Percentiles rank a stretch among this genome's conserved stretches.
Conservation (phyloP, 2,113 vertebrate genomes). For the Pangasianodon gigas region DNA sequence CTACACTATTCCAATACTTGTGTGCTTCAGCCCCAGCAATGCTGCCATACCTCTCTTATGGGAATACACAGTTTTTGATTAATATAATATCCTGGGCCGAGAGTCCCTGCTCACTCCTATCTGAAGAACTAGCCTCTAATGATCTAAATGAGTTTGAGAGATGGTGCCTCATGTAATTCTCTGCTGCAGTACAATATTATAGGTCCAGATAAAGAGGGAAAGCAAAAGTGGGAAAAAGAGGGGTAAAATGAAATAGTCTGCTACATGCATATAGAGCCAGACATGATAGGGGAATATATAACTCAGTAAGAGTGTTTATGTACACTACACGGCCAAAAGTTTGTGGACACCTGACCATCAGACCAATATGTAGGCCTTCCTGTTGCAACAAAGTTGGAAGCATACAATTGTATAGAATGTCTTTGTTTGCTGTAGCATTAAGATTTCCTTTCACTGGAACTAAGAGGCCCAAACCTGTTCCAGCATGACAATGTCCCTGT, state of each 20-base stretch:
- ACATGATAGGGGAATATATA: background rate
- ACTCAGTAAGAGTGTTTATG: background rate
- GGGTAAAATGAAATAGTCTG: background rate
- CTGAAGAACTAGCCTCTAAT: conserved; percentile 41
- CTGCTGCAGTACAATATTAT: conserved; percentile 1
- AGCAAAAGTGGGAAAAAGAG: background rate
- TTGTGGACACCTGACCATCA: background rate
- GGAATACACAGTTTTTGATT: conserved; percentile 52
- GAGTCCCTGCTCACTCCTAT: conserved; percentile 35
- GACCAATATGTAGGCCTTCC: background rate
- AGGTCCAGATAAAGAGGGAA: conserved; percentile 12
- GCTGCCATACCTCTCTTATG: conserved; percentile 39
- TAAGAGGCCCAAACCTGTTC: background rate
- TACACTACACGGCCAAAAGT: background rate
- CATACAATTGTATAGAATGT: background rate
- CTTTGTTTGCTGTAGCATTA: background rate
- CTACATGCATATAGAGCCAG: background rate
- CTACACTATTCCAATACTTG: conserved; percentile 39
- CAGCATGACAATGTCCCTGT: background rate
- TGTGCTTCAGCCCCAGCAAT: conserved; percentile 35
- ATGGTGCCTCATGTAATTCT: conserved; percentile 39
- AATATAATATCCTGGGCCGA: conserved; percentile 38
- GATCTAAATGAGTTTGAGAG: conserved; percentile 16
- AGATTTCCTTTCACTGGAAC: background rate
- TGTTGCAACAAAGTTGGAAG: background rate